phyloP scores from a whole-genome alignment of 64 coral and sea anemone species.

The Stichodactyla mertensii region DNA sequence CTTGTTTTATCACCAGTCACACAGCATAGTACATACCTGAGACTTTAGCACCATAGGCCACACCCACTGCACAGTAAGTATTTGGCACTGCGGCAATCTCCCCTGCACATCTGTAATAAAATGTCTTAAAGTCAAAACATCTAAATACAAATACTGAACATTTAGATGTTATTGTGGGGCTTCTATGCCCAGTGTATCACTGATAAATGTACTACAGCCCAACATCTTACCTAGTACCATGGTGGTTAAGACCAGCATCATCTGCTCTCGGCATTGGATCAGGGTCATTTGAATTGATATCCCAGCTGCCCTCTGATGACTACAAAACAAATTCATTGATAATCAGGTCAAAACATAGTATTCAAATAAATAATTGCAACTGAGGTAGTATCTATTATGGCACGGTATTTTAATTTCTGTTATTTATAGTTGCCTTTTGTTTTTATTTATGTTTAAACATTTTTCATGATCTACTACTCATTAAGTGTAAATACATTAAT shows the following conservation, averaged over 20 bases:
- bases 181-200: too few species aligned
- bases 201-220: not conserved
- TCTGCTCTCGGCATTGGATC: constrained; percentile 97
- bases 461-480: too few species aligned
- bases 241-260: constrained; percentile 91
- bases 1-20: too few species aligned
- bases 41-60: constrained; percentile 96
- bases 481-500: too few species aligned
- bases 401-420: too few species aligned
- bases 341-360: too few species aligned
- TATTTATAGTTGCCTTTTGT: too few species aligned
- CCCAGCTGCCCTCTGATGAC: constrained; percentile 94
- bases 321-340: constrained; percentile 29
- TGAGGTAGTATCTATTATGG: too few species aligned
- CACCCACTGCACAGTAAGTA: constrained; percentile 92
- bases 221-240: constrained; percentile 75
- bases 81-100: constrained; percentile 96
- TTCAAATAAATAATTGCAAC: too few species aligned
- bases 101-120: constrained; percentile 74
- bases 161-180: too few species aligned
- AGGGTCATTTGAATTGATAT: constrained; percentile 95
- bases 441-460: too few species aligned
- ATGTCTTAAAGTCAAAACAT: not conserved
- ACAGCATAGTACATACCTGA: constrained; percentile 42
- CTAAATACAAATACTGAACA: too few species aligned